Percentiles rank a stretch among this genome's conserved stretches.
These are phyloP conservation scores for Leucopternis melanops DNA, from an alignment of 2,113 vertebrate genomes.

Conservation along the genomic window DNA sequence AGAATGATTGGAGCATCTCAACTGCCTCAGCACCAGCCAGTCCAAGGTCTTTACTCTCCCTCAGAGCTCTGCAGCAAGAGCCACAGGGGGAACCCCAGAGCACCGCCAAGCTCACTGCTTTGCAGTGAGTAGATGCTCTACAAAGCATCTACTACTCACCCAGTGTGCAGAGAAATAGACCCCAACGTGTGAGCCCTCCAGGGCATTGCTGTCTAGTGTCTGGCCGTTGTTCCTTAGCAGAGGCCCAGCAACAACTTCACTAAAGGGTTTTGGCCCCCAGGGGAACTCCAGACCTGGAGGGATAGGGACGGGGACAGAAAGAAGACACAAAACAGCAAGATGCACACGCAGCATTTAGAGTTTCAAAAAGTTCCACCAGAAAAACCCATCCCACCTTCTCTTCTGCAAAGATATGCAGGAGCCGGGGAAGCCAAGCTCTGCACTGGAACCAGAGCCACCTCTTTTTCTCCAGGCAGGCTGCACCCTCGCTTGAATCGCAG, in stretches of 20 bases:
- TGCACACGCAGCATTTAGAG: background rate
- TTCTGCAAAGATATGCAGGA: background rate
- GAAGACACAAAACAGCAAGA: background rate
- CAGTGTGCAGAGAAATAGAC: constrained; percentile 99
- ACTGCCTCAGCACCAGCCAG: background rate
- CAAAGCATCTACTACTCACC: constrained; percentile 77
- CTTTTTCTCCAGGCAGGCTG: background rate
- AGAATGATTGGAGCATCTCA: background rate
- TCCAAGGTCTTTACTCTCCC: background rate
- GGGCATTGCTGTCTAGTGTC: constrained; percentile 83
- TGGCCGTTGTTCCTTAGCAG: constrained; percentile 89
- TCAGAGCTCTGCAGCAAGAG: background rate
- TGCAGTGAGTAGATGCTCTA: background rate
- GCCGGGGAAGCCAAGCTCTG: background rate
- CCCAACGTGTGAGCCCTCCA: constrained; percentile 91
- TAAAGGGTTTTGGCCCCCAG: constrained; percentile 97
- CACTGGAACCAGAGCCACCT: background rate
- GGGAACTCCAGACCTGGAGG: constrained; percentile 92
- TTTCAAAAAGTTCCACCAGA: background rate
- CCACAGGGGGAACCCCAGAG: background rate
- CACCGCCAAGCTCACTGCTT: background rate
- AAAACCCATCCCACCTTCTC: background rate
- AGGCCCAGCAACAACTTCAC: constrained; percentile 92
- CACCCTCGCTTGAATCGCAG: rapidly evolving
- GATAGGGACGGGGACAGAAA: background rate